Percentiles rank a stretch among this genome's conserved stretches.
Evolutionary conservation across 1,140 invertebrate genomes (phyloP).

Genomic region (Helicorthomorpha holstii): DNA sequence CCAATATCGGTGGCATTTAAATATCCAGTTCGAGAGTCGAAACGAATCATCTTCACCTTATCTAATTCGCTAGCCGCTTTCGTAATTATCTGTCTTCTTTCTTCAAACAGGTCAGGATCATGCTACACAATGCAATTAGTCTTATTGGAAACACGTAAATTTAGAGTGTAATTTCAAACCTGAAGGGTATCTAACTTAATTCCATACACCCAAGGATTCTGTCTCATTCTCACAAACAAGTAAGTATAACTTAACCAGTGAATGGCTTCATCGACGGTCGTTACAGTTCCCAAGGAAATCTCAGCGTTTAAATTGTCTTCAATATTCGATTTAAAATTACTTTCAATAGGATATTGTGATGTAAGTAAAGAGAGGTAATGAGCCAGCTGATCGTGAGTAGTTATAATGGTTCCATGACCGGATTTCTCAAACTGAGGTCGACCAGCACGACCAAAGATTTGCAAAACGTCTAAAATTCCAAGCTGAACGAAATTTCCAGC

Average conservation of each 20-base stretch:
- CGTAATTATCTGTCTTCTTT: constrained; percentile 56
- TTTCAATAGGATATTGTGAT: constrained; percentile 95
- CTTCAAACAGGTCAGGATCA: constrained; percentile 54
- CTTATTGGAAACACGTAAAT: too few relatives aligned
- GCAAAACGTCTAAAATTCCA: constrained; percentile 91
- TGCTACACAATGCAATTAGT: too few relatives aligned
- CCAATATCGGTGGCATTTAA: constrained; percentile 76
- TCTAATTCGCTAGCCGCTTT: constrained; percentile 67
- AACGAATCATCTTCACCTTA: constrained; percentile 86
- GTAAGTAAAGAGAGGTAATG: constrained; percentile 90
- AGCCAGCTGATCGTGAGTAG: constrained; percentile 73
- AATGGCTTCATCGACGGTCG: constrained; percentile 87
- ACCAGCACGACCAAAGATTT: constrained; percentile 98
- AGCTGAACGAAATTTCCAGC: constrained; percentile 87
- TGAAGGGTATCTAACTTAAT: constrained; percentile 46
- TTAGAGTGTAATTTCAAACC: constrained; percentile 21
- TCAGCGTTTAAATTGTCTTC: constrained; percentile 98
- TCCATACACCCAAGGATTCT: constrained; percentile 84
- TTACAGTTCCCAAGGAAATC: constrained; percentile 83
- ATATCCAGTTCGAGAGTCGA: constrained; percentile 62
- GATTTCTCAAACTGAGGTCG: constrained; percentile 70
- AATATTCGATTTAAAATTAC: constrained; percentile 79
- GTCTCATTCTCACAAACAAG: constrained; percentile 79
- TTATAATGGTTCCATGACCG: constrained; percentile 92
- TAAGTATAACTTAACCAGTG: constrained; percentile 98